Evolutionary conservation across 1,140 invertebrate genomes (phyloP), one percentile per base, ranked within the genome.

Genomic region (Cydia splendana): DNA sequence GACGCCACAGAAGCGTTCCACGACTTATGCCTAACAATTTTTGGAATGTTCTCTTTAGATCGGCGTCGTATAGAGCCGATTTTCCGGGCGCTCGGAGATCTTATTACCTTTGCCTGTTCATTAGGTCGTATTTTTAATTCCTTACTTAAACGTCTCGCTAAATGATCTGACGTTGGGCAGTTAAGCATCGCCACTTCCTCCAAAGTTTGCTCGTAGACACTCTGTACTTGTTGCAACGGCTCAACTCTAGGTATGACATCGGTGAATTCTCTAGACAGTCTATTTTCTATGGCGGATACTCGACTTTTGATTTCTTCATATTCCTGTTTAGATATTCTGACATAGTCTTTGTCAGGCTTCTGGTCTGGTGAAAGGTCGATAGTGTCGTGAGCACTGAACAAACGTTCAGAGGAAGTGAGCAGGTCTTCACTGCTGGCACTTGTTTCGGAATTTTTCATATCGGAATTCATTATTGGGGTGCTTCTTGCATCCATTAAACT

Each of bases 41-140:
- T 93, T 0, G 87, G 91, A 45, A 91, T 84, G 73, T 93, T 93
- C 77, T 93, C 91, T 83, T 91, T 93, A 0, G 96, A 97, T 71
- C 96, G 89, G 53, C 96, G 93, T 84, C 96, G 91, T 67, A 97
- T 94, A 28, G 93, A 95, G 28, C 96, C 96, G 78, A 97, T 97
- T 94, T 96, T 97, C 48, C 96, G 93, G 28, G 96, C 96, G 87
- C 96, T 97, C 1, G 96, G 96, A 2, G 96, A 97, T 82, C 96
- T 92, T 80, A 97, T 96, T 18, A 97, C 95, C 87, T 96, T 95
- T 42, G 95, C 94, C 84, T 96, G 95, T 53, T 93, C 89, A 53
- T 95, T 96, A 38, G 92, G 93, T 71, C 96, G 93, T 75, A 97
- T 97, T 85, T 96, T 96, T 65, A 97, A 88, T 87, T 97, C 96